Evolutionary conservation across 1,140 invertebrate species (phyloP).

Genomic region (Metopolophium dirhodum): DNA sequence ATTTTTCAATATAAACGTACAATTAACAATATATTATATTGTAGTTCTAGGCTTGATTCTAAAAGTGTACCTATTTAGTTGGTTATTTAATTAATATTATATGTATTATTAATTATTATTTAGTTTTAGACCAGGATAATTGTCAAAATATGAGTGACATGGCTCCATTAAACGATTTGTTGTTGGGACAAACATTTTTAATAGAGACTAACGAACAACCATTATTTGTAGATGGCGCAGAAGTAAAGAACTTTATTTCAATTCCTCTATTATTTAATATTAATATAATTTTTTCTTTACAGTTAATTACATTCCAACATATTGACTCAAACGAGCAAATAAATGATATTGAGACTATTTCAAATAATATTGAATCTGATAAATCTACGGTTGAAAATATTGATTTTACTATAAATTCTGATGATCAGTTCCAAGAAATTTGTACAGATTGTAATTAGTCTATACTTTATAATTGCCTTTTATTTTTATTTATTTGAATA

Average conservation of each 20-base stretch:
- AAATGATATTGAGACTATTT: background rate
- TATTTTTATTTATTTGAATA: background rate
- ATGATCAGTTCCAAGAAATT: background rate
- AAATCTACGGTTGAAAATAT: background rate
- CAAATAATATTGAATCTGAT: background rate
- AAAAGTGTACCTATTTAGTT: background rate
- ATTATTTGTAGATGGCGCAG: background rate
- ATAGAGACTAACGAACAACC: conserved; percentile 25
- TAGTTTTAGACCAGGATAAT: conserved; percentile 4
- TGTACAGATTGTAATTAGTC: conserved; percentile 6
- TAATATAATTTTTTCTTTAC: background rate
- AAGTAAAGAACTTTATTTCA: background rate
- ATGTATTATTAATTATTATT: background rate
- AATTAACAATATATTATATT: background rate
- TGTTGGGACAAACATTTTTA: conserved; percentile 13
- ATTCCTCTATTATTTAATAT: background rate
- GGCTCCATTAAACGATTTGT: conserved; percentile 29
- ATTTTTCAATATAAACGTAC: background rate
- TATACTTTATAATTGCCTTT: too few species aligned
- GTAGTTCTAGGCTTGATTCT: background rate
- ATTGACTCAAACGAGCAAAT: background rate
- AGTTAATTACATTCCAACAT: conserved; percentile 37
- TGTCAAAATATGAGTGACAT: background rate
- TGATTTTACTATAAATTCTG: background rate
- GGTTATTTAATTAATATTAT: background rate